Evolutionary conservation across 2,888 invertebrate species (phyloP).

Genomic region (Morpho deidamia): DNA sequence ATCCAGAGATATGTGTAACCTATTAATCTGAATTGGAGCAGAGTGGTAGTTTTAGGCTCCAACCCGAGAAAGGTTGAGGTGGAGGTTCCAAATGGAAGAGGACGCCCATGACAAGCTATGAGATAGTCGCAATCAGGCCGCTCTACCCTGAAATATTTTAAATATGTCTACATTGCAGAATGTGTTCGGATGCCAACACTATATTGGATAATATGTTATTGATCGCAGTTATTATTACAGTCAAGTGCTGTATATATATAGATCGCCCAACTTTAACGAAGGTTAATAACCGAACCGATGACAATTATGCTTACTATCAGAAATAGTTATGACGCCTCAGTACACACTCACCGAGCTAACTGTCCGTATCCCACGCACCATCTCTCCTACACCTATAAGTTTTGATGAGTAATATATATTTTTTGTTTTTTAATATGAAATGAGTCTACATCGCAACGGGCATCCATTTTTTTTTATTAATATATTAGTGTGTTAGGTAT

Average conservation of each 20-base stretch:
- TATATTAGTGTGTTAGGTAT: no score
- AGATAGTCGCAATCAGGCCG: no score
- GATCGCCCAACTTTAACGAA: slow-evolving; percentile 22
- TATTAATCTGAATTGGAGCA: no score
- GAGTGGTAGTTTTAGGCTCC: no score
- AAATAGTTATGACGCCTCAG: slow-evolving; percentile 21
- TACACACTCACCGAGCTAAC: slow-evolving; percentile 24
- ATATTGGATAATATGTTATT: slow-evolving; percentile 20
- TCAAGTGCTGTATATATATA: slow-evolving; percentile 37
- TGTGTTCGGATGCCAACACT: slow-evolving; percentile 11
- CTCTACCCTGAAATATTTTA: no score
- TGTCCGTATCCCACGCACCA: slow-evolving; percentile 8
- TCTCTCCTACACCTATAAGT: slow-evolving; percentile 12
- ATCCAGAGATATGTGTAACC: no score
- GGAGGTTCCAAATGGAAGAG: no score
- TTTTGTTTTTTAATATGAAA: slow-evolving; percentile 30
- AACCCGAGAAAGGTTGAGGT: no score
- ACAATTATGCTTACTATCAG: slow-evolving; percentile 23
- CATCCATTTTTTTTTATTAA: no score
- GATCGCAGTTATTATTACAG: slow-evolving; percentile 35
- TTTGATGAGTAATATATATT: slow-evolving; percentile 44
- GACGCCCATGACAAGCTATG: no score
- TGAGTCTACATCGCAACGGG: neutral
- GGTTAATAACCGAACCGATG: slow-evolving; percentile 45
- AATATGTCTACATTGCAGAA: neutral